Conservation (phyloP, 2,113 vertebrate species). For the Takifugu flavidus region DNA sequence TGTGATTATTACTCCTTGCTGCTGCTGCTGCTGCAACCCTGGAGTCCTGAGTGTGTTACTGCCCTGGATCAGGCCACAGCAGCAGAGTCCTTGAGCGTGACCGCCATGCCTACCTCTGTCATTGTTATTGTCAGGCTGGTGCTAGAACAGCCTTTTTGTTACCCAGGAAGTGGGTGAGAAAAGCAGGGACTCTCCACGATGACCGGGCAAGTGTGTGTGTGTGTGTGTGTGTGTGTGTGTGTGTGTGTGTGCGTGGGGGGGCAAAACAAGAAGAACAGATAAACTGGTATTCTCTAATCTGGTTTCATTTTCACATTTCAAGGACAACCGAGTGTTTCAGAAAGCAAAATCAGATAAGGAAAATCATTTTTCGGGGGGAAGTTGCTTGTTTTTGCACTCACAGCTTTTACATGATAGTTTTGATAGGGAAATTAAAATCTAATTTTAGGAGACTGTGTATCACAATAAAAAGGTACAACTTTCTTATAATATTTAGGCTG, state of each 20-base stretch:
- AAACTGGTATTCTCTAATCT: neutral
- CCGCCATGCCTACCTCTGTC: slow-evolving; percentile 3
- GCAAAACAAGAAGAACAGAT: slow-evolving; percentile 8
- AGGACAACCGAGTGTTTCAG: neutral
- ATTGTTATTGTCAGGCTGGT: slow-evolving; percentile 20
- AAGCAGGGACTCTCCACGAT: slow-evolving; percentile 54
- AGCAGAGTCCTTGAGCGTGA: slow-evolving; percentile 50
- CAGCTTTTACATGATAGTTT: no score
- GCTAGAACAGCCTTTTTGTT: slow-evolving; percentile 17
- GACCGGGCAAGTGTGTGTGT: slow-evolving; percentile 14
- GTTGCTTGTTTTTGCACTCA: no score
- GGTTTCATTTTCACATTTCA: slow-evolving; percentile 52
- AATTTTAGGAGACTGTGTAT: no score
- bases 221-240: no score
- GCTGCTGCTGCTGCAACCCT: slow-evolving; percentile 22
- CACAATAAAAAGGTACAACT: no score
- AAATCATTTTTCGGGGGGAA: no score
- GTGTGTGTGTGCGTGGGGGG: slow-evolving; percentile 8
- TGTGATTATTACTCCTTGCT: slow-evolving; percentile 46
- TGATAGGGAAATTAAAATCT: no score
- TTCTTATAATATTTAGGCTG: no score
- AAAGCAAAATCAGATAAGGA: no score
- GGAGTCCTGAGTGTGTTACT: slow-evolving; percentile 34
- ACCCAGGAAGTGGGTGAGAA: slow-evolving; percentile 47
- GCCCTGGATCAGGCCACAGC: slow-evolving; percentile 29